Base-by-base conservation (phyloP, 2,888 invertebrate species). In the Microplitis manilae region DNA sequence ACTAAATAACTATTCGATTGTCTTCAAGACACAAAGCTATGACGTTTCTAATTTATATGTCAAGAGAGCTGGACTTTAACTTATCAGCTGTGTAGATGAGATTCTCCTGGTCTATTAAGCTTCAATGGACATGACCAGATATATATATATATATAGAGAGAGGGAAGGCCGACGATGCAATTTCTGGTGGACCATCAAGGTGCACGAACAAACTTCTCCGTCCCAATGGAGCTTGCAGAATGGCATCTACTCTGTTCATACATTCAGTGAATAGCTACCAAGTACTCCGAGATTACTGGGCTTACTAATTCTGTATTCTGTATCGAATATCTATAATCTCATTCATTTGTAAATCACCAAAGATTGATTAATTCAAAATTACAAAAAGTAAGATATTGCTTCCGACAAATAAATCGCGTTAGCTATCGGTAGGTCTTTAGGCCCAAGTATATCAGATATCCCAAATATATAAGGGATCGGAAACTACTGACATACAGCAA, bases 211-310 rank as follows among this genome's bases (percentile, higher is more conserved):
- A 71, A 77, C 62, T 20, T 67, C 38, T 41, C 40, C 62, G 30
- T 77, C 77, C 77, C 77, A 38, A 41, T 30, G 73, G 77, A 68
- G 68, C 69, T 62, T 41, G 60, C 68, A 61, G 61, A 77, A 67
- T 73, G 77, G 68, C 39, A 76, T 76, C 68, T 13, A 50, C 13
- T 50, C 62, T 77, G 77, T 77, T 72, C 59, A 30, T 6, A 17
- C 60, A 76, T 76, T 67, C 62, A 41, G 41, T 61, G 72, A 68
- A 70, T 79, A 77, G 70, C 73, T 64, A 64, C 76, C 59, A 79
- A 80, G 74, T 79, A 77, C 78, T 77, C 77, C 40, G 72, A 79
- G 77, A 77, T 82, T 74, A 71, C 62, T 75, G 40, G 30, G 9
- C 8, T 30, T 30, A 38, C 38, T 30, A 65, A 50, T 50, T 50